Evolutionary conservation across 1,140 invertebrate genomes (phyloP), one percentile per base, ranked within the genome.

Genomic region (Nomia melanderi): DNA sequence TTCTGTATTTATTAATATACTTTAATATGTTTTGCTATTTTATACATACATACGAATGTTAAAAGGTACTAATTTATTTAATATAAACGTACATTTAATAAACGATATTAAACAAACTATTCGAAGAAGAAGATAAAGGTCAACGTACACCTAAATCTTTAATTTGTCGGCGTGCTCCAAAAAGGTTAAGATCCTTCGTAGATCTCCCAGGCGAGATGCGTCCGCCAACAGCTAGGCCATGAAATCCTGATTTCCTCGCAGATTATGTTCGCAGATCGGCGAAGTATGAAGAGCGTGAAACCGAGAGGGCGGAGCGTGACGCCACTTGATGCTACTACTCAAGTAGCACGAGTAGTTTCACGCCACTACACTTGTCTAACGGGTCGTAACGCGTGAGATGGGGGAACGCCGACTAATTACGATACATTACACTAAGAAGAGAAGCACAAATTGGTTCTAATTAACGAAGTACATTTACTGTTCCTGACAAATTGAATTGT

Each of bases 221-320:
- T 85, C 86, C 82, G 60, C 41, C 71, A 66, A 67, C 83, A 84
- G 86, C 72, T 86, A 85, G 80, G 70, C 88, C 89, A 85, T 88
- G 85, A 91, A 92, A 91, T 92, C 86, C 84, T 84, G 86, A 90
- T 91, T 91, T 90, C 81, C 81, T 83, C 80, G 88, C 81, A 87
- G 88, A 91, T 88, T 90, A 90, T 87, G 70, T 80, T 81, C 81
- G 83, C 81, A 84, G 86, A 90, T 89, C 88, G 83, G 78, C 83
- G 64, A 81, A 83, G 83, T 84, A 84, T 75, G 86, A 87, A 82
- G 86, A 87, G 86, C 88, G 89, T 87, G 88, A 88, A 90, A 85
- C 79, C 76, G 77, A 86, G 84, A 90, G 86, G 90, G 83, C 88
- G 87, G 85, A 81, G 77, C 87, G 84, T 83, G 81, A 87, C 82